Evolutionary conservation across 2,113 vertebrate species (phyloP).

Genomic region (Eidolon helvum): DNA sequence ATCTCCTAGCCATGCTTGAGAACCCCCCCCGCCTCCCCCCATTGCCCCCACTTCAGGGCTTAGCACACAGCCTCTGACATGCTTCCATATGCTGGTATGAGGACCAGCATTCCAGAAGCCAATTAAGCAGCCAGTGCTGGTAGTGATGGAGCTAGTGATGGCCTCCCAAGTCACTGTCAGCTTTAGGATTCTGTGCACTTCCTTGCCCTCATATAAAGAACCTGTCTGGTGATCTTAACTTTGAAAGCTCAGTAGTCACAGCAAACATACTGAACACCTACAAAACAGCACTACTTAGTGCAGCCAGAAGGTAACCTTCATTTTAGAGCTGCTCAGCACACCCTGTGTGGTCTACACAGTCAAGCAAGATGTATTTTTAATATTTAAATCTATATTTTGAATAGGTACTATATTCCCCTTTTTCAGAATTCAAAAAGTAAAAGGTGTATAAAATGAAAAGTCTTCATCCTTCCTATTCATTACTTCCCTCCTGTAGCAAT

Average conservation of each 20-base stretch:
- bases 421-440: background rate
- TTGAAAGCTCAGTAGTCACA: background rate
- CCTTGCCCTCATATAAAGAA: background rate
- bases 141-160: fast-evolving
- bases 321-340: background rate
- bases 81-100: background rate
- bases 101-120: background rate
- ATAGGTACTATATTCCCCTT: background rate
- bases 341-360: background rate
- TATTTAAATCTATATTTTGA: background rate
- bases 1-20: background rate
- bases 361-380: background rate
- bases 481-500: background rate
- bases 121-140: background rate
- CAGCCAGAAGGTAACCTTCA: background rate
- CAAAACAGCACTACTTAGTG: background rate
- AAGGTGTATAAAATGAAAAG: background rate
- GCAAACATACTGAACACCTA: background rate
- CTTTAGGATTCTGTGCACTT: background rate
- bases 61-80: background rate
- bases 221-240: background rate
- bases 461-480: background rate
- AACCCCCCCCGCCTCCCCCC: fast-evolving
- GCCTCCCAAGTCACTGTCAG: background rate
- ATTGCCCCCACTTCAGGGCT: background rate